phyloP scores from a whole-genome alignment of 2,888 invertebrate genomes.

The Pristionchus mayeri region DNA sequence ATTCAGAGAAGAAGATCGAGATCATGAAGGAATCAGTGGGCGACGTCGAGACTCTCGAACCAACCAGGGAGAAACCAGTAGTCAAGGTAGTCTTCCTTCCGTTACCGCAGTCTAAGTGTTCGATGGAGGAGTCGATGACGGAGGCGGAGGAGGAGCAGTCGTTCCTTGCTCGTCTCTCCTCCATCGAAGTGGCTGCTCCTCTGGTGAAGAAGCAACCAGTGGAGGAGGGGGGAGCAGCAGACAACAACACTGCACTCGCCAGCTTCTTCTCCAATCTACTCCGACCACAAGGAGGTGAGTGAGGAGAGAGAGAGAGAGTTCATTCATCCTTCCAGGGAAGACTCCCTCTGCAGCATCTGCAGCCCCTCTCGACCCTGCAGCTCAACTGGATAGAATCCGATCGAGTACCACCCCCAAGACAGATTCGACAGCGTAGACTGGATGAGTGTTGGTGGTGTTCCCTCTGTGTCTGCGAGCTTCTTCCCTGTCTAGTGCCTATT shows the following conservation, averaged over 20 bases:
- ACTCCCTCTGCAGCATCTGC: slow-evolving; percentile 41
- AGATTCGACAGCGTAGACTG: slow-evolving; percentile 24
- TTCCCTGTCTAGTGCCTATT: slow-evolving; percentile 31
- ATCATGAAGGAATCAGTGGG: slow-evolving; percentile 64
- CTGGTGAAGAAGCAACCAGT: slow-evolving; percentile 53
- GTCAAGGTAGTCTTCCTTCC: slow-evolving; percentile 45
- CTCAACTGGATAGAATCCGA: slow-evolving; percentile 48
- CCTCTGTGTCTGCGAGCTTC: slow-evolving; percentile 31
- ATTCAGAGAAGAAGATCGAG: slow-evolving; percentile 72
- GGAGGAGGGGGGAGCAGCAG: slow-evolving; percentile 54
- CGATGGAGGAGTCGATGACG: slow-evolving; percentile 56
- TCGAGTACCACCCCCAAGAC: not conserved
- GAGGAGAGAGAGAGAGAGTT: not conserved
- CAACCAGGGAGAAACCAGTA: slow-evolving; percentile 61
- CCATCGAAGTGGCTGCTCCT: slow-evolving; percentile 51
- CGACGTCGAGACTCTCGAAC: slow-evolving; percentile 63
- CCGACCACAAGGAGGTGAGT: slow-evolving; percentile 54
- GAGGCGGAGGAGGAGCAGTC: slow-evolving; percentile 71
- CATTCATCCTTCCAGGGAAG: slow-evolving; percentile 18
- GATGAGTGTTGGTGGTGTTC: not conserved
- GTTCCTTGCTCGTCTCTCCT: slow-evolving; percentile 59
- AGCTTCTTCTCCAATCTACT: slow-evolving; percentile 74
- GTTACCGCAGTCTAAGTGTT: not conserved
- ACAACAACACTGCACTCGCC: slow-evolving; percentile 69
- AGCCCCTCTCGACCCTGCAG: slow-evolving; percentile 45